Conservation (phyloP, 2,113 vertebrate genomes). For the Centropristis striata region DNA sequence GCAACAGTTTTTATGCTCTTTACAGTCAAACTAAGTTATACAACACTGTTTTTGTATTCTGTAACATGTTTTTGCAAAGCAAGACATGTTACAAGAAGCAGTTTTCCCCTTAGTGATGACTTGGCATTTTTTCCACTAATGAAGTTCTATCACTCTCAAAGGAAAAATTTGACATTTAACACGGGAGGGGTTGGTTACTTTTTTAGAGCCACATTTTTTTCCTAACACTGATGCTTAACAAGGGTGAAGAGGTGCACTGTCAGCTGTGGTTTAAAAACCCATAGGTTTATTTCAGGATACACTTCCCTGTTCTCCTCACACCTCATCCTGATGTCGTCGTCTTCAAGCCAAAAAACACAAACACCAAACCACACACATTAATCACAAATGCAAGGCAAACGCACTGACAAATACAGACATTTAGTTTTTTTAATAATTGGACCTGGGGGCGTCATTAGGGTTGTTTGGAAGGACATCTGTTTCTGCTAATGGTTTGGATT, state of each 20-base stretch:
- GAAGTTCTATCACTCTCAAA: conserved; percentile 27
- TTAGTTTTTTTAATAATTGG: not conserved
- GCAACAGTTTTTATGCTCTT: too few relatives aligned
- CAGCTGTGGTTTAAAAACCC: not conserved
- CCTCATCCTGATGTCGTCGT: not conserved
- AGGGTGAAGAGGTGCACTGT: not conserved
- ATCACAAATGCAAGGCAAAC: not conserved
- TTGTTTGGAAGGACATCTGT: conserved; percentile 33
- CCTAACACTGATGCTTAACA: conserved; percentile 10
- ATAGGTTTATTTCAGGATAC: not conserved
- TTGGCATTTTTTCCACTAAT: conserved; percentile 19
- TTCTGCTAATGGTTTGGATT: conserved; percentile 30
- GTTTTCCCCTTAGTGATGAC: conserved; percentile 11
- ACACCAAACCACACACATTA: not conserved
- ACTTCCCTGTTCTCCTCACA: conserved; percentile 7
- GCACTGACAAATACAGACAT: conserved; percentile 1
- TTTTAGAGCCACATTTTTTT: conserved; percentile 37
- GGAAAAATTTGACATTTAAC: conserved; percentile 12
- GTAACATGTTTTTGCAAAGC: conserved; percentile 22
- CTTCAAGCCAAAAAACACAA: conserved; percentile 23
- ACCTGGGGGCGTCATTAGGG: conserved; percentile 7
- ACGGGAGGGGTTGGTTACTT: not conserved
- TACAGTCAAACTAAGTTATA: not conserved
- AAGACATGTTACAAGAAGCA: not conserved
- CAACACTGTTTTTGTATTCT: not conserved